A percentile compares a stretch with the other conserved stretches of the same genome.
Evolutionary conservation across 2,113 vertebrate species (phyloP).

Genomic region (Cebidichthys violaceus): DNA sequence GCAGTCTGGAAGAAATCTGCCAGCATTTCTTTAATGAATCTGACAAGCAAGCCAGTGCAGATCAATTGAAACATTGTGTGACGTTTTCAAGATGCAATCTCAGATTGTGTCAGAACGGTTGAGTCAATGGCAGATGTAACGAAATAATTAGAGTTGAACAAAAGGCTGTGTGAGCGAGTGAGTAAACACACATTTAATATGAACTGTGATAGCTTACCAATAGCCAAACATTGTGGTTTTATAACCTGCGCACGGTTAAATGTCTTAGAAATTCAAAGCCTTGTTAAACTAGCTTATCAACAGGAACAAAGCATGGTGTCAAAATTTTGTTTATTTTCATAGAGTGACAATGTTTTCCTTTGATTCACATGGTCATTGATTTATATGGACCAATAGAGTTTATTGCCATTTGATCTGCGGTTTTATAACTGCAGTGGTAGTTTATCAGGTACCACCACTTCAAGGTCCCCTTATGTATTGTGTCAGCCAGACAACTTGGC

Average conservation of each 20-base stretch:
- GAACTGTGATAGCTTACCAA: neutral
- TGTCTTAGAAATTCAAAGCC: conserved; percentile 11
- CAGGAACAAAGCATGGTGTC: conserved; percentile 10
- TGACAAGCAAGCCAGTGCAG: conserved; percentile 41
- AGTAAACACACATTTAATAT: conserved; percentile 49
- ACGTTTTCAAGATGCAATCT: conserved; percentile 51
- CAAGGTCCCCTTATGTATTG: neutral
- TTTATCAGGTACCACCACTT: conserved; percentile 17
- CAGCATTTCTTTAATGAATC: conserved; percentile 48
- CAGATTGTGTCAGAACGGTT: conserved; percentile 45
- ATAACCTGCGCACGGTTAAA: conserved; percentile 10
- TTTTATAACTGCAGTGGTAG: conserved; percentile 12
- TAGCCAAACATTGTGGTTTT: conserved; percentile 10
- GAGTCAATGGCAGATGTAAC: conserved; percentile 38
- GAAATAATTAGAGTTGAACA: conserved; percentile 36
- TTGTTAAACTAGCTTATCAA: conserved; percentile 17
- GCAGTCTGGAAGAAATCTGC: conserved; percentile 48
- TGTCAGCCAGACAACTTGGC: conserved; percentile 42
- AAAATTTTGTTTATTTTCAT: conserved; percentile 24
- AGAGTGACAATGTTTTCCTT: conserved; percentile 15
- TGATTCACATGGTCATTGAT: conserved; percentile 23
- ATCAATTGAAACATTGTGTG: conserved; percentile 62
- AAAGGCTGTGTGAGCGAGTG: conserved; percentile 13
- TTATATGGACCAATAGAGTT: conserved; percentile 22
- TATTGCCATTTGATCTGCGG: conserved; percentile 15